These are phyloP conservation scores for Pseudotriccus pelzelni DNA, from an alignment of 2,797 vertebrate genomes.

Conservation along the genomic window DNA sequence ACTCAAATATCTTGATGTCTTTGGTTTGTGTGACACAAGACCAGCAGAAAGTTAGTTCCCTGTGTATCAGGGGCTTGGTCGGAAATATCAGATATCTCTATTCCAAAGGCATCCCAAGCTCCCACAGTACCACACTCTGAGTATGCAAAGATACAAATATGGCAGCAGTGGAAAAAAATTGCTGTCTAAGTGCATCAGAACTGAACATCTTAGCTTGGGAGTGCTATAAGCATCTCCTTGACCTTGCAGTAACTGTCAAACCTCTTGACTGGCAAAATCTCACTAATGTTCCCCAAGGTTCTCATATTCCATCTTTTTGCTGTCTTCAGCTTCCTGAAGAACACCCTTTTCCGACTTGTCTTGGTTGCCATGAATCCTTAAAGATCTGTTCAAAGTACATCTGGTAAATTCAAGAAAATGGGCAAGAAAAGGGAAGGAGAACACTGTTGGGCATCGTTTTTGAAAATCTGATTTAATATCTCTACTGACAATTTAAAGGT, in stretches of 20 bases:
- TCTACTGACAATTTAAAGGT: not conserved
- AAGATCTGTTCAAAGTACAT: not conserved
- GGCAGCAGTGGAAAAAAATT: not conserved
- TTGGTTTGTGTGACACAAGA: not conserved
- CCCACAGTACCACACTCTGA: not conserved
- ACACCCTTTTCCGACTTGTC: not conserved
- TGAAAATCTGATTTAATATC: not conserved
- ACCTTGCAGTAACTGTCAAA: not conserved
- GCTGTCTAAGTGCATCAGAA: not conserved
- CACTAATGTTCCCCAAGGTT: not conserved
- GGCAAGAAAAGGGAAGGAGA: not conserved
- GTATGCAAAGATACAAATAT: not conserved
- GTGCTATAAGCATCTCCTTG: not conserved
- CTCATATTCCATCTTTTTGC: not conserved
- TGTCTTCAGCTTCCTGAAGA: not conserved
- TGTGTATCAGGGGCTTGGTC: not conserved
- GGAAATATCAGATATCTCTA: not conserved
- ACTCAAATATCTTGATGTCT: not conserved
- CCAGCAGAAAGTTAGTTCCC: not conserved
- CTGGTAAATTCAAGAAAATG: not conserved
- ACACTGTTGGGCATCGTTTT: not conserved
- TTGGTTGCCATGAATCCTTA: not conserved
- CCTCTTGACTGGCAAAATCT: not conserved
- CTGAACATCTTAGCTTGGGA: not conserved
- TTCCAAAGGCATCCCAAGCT: not conserved